Percentiles rank a stretch among this genome's conserved stretches.
Evolutionary conservation across 2,113 vertebrate species (phyloP).

Genomic region (Lophochroa leadbeateri): DNA sequence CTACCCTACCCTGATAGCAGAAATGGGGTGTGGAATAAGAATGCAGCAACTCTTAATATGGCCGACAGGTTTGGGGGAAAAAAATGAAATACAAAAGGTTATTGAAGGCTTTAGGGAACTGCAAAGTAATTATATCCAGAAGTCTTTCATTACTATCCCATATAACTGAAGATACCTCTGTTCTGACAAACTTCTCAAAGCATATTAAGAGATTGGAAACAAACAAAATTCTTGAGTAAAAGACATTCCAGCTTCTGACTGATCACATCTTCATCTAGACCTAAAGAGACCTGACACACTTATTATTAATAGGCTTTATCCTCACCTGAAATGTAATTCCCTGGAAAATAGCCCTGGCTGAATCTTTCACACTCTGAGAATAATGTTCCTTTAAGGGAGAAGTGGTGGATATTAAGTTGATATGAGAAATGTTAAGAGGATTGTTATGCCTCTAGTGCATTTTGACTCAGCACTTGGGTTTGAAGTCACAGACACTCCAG

Average conservation of each 20-base stretch:
- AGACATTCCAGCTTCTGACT: background rate
- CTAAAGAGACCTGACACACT: background rate
- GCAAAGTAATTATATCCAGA: background rate
- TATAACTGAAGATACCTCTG: background rate
- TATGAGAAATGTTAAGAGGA: background rate
- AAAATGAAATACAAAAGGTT: background rate
- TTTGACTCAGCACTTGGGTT: background rate
- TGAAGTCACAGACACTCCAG: background rate
- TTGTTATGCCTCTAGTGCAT: background rate
- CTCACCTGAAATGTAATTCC: background rate
- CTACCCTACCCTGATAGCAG: background rate
- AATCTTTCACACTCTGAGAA: background rate
- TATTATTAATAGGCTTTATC: background rate
- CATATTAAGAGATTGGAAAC: background rate
- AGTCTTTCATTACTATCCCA: background rate
- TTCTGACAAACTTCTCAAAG: background rate
- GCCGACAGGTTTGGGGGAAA: background rate
- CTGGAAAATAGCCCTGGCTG: background rate
- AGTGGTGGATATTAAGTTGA: background rate
- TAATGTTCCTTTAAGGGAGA: background rate
- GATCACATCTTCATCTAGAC: background rate
- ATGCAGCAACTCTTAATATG: background rate
- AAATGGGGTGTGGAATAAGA: background rate
- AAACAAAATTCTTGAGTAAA: background rate
- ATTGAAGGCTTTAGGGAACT: background rate